Conservation (phyloP, 2,797 vertebrate species). For the Poecile montanus region DNA sequence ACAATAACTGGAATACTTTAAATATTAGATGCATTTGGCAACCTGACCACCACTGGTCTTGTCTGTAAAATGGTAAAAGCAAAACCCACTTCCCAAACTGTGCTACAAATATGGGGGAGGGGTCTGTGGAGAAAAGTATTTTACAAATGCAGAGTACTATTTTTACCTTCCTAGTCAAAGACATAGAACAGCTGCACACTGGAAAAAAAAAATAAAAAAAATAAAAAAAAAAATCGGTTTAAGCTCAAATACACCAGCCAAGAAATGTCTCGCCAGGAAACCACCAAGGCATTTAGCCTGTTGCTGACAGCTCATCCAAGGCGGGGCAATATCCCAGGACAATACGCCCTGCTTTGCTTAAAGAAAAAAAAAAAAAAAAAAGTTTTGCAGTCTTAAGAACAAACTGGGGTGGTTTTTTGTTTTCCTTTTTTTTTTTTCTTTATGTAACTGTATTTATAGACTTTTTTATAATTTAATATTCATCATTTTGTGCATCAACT, state of each 20-base stretch:
- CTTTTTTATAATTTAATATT: background rate
- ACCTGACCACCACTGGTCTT: background rate
- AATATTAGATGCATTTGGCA: background rate
- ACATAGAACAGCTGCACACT: background rate
- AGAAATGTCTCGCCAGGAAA: slow-evolving; percentile 28
- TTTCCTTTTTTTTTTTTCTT: background rate
- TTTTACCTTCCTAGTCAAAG: background rate
- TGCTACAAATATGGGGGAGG: background rate
- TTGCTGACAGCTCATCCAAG: slow-evolving; percentile 9
- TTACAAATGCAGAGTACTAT: background rate
- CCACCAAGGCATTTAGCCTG: slow-evolving; percentile 2
- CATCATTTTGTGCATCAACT: background rate
- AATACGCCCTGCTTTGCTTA: background rate
- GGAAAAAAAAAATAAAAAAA: no score
- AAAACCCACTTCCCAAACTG: background rate
- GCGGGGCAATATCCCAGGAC: background rate
- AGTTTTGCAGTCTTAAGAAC: background rate
- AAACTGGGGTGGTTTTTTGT: rapidly evolving
- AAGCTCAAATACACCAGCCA: slow-evolving; percentile 4
- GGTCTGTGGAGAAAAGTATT: background rate
- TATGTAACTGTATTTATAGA: background rate
- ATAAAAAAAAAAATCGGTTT: background rate
- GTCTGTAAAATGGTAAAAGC: background rate
- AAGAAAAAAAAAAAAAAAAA: background rate
- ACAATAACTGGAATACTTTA: background rate